Evolutionary conservation across 2,888 invertebrate species (phyloP).

Genomic region (Spilarctia lutea): DNA sequence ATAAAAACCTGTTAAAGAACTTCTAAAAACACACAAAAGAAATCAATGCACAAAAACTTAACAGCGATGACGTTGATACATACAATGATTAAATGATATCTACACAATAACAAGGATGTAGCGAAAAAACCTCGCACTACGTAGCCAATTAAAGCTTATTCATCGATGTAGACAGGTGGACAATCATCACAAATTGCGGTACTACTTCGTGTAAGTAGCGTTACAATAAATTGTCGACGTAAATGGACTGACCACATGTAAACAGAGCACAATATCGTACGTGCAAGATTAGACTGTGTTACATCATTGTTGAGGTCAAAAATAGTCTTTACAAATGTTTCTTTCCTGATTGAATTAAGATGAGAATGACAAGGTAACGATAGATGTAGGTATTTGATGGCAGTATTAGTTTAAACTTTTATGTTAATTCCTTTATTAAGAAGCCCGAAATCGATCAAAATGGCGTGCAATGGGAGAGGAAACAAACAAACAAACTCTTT

Average conservation of each 20-base stretch:
- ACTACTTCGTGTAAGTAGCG: constrained; percentile 20
- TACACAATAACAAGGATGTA: constrained; percentile 2
- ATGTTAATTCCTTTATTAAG: not conserved
- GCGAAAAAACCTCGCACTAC: constrained; percentile 1
- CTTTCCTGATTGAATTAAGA: constrained; percentile 2
- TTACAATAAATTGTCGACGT: constrained; percentile 37
- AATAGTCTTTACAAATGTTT: constrained; percentile 1
- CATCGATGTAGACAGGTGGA: constrained; percentile 32
- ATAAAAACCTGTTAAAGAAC: not conserved
- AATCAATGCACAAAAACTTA: not conserved
- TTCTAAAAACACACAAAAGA: not conserved
- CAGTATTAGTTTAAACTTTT: not conserved
- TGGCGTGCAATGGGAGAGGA: too few species aligned
- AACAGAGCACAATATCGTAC: constrained; percentile 28
- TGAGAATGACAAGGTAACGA: not conserved
- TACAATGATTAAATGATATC: not conserved
- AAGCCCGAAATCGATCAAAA: too few species aligned
- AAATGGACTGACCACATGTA: constrained; percentile 35
- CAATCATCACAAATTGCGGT: constrained; percentile 3
- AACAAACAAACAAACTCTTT: too few species aligned
- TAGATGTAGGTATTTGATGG: not conserved
- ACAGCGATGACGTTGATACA: not conserved
- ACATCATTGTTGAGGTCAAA: constrained; percentile 1
- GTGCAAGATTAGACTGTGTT: constrained; percentile 21
- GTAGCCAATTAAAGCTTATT: constrained; percentile 18